Percentiles rank a stretch among this genome's conserved stretches.
Evolutionary conservation across 2,797 vertebrate genomes (phyloP).

Genomic region (Tympanoctomys barrerae): DNA sequence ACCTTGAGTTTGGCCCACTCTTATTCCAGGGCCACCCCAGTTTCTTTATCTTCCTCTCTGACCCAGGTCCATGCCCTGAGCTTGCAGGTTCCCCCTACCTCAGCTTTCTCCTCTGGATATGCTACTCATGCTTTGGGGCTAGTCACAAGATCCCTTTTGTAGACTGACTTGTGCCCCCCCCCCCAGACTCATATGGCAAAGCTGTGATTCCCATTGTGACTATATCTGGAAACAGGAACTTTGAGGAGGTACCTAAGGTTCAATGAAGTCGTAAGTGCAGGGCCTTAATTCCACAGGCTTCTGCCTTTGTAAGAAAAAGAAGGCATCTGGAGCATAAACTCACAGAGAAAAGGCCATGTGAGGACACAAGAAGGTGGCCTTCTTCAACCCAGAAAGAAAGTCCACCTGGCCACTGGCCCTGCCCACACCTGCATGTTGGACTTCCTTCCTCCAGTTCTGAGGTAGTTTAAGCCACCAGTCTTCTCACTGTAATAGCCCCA

Average conservation of each 20-base stretch:
- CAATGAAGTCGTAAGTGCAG: neutral
- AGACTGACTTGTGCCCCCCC: neutral
- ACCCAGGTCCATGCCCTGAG: neutral
- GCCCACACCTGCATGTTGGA: neutral
- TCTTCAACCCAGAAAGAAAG: neutral
- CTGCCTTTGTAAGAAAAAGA: neutral
- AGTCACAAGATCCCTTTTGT: neutral
- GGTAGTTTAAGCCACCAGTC: neutral
- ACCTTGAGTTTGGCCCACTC: too few relatives aligned
- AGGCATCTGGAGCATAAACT: neutral
- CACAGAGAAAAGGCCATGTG: neutral
- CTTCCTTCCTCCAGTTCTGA: neutral
- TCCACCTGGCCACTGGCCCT: neutral
- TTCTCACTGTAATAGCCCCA: neutral
- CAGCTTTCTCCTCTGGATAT: neutral
- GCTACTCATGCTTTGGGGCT: neutral
- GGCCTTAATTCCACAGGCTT: neutral
- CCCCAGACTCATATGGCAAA: neutral
- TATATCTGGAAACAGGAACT: neutral
- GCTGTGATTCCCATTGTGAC: too few relatives aligned
- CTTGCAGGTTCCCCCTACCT: neutral
- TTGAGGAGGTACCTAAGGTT: neutral
- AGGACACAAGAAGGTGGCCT: neutral
- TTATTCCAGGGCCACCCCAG: too few relatives aligned
- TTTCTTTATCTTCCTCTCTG: neutral